These are phyloP conservation scores for Lacanobia wlatinum DNA, from an alignment of 2,888 invertebrate species.

Conservation along the genomic window DNA sequence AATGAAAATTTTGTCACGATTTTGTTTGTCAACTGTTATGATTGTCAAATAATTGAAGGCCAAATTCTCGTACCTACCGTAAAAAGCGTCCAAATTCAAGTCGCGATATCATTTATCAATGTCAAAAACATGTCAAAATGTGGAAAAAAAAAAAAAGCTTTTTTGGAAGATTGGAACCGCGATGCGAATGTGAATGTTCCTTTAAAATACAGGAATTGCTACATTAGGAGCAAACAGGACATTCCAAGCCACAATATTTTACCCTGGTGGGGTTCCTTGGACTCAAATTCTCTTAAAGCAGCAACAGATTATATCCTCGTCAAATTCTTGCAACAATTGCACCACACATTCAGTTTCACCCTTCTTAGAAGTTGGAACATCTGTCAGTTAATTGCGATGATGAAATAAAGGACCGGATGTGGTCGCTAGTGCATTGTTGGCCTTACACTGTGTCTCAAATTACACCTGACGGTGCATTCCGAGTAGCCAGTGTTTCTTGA, in stretches of 20 bases:
- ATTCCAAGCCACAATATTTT: no score
- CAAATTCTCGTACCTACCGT: no score
- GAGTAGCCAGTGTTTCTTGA: neutral
- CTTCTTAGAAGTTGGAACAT: constrained; percentile 40
- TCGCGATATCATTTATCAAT: no score
- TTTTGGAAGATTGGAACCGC: no score
- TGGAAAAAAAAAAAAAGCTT: no score
- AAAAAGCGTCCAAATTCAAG: no score
- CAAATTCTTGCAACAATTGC: constrained; percentile 3
- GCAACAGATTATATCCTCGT: neutral
- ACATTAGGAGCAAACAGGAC: no score
- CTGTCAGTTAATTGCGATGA: constrained; percentile 23
- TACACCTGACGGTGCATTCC: constrained; percentile 30
- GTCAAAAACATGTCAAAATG: no score
- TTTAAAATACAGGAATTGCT: no score
- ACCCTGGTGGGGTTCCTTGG: no score
- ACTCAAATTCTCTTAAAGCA: neutral
- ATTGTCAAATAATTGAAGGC: neutral
- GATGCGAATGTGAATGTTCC: no score
- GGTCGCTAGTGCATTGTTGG: constrained; percentile 36
- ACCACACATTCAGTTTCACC: neutral
- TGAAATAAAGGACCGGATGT: constrained; percentile 43
- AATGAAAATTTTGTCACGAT: neutral
- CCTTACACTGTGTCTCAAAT: constrained; percentile 22
- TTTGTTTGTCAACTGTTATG: neutral